Conservation (phyloP, 2,113 vertebrate genomes). For the Rhadina sibilatrix region DNA sequence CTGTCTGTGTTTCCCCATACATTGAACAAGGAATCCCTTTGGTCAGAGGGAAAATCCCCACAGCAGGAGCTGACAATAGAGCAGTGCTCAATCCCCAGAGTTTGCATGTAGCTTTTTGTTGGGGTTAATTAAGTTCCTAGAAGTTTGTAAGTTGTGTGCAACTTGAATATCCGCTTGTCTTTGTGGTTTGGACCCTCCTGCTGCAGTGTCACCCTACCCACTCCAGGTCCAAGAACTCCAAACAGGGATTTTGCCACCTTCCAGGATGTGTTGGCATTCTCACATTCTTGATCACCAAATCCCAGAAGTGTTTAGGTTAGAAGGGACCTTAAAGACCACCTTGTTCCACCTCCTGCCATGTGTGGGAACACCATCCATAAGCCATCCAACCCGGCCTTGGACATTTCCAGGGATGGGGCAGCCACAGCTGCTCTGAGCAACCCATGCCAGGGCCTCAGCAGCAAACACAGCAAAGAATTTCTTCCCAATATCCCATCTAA, state of each 20-base stretch:
- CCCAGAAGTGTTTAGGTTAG: neutral
- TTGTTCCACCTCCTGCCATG: neutral
- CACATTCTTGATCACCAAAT: neutral
- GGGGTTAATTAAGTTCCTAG: neutral
- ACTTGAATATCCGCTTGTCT: neutral
- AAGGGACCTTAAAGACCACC: neutral
- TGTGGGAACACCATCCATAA: neutral
- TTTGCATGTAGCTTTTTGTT: neutral
- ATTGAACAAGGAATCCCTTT: neutral
- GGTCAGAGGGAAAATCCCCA: neutral
- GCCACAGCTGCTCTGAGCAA: neutral
- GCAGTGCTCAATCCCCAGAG: neutral
- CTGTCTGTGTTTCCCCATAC: neutral
- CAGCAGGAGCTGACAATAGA: neutral
- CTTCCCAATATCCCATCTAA: neutral
- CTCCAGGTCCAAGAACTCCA: rapidly evolving
- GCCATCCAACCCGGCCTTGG: neutral
- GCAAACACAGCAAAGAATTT: neutral
- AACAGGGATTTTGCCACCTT: neutral
- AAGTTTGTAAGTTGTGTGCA: neutral
- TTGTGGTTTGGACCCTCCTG: neutral
- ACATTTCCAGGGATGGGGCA: neutral
- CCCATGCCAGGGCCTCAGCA: neutral
- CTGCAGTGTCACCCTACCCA: neutral
- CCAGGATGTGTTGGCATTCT: neutral